Evolutionary conservation across 2,888 invertebrate species (phyloP).

Genomic region (Papilio protenor): DNA sequence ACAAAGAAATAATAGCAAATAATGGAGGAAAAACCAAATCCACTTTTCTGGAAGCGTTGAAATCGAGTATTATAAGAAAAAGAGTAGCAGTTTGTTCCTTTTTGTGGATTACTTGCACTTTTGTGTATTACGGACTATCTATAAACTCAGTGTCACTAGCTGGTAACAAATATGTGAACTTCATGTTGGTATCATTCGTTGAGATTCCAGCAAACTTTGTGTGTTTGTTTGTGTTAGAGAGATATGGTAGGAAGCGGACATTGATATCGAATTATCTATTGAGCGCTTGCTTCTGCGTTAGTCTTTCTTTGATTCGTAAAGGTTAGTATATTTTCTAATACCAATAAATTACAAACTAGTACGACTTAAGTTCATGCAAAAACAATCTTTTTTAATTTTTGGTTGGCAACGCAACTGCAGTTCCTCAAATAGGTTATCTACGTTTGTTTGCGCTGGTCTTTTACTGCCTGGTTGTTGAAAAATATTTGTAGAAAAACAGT

Average conservation of each 20-base stretch:
- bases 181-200: slow-evolving; percentile 86
- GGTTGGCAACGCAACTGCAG: too few relatives aligned
- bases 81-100: slow-evolving; percentile 87
- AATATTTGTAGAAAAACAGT: background rate
- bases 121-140: slow-evolving; percentile 92
- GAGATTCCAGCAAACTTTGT: slow-evolving; percentile 90
- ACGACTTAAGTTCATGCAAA: too few relatives aligned
- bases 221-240: slow-evolving; percentile 86
- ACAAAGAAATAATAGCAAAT: slow-evolving; percentile 44
- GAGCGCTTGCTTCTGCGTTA: slow-evolving; percentile 6
- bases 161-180: slow-evolving; percentile 91
- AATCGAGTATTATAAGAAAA: slow-evolving; percentile 81
- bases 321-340: slow-evolving; percentile 12
- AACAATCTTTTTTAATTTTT: too few relatives aligned
- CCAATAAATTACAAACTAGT: too few relatives aligned
- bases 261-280: slow-evolving; percentile 85
- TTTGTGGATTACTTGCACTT: slow-evolving; percentile 91
- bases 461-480: too few relatives aligned
- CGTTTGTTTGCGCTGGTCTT: too few relatives aligned
- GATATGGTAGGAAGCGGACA: slow-evolving; percentile 86
- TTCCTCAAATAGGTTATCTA: too few relatives aligned
- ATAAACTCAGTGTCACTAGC: slow-evolving; percentile 90
- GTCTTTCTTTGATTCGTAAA: slow-evolving; percentile 2
- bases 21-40: slow-evolving; percentile 53
- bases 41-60: slow-evolving; percentile 74